Conservation (phyloP, 2,113 vertebrate species). For the Motacilla alba region DNA sequence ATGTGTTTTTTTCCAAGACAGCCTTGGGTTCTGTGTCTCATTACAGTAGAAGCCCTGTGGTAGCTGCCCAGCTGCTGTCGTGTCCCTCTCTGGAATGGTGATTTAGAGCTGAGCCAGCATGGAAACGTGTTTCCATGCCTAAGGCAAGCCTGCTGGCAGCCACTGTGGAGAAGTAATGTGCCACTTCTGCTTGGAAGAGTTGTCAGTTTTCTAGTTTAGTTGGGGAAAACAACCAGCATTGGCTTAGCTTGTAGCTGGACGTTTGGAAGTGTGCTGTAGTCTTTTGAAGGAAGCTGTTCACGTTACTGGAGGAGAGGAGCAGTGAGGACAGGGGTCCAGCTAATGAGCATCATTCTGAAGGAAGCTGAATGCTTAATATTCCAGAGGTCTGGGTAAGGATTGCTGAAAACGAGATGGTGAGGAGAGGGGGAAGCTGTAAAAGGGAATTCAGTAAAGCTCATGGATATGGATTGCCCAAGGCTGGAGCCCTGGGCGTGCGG, state of each 20-base stretch:
- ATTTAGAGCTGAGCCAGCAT: constrained; percentile 15
- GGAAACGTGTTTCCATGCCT: background rate
- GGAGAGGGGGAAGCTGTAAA: background rate
- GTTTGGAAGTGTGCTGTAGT: background rate
- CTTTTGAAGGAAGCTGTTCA: background rate
- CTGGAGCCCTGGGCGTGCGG: background rate
- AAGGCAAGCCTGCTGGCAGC: background rate
- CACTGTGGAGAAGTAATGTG: background rate
- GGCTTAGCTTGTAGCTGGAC: background rate
- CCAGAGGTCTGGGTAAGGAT: background rate
- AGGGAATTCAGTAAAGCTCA: background rate
- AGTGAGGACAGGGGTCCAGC: background rate
- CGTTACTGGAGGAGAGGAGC: background rate
- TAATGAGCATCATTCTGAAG: background rate
- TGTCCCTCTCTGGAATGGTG: background rate
- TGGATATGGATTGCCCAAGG: background rate
- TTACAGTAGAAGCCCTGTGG: background rate
- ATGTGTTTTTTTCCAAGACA: background rate
- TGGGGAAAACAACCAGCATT: background rate
- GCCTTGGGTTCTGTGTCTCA: background rate
- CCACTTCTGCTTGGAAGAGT: background rate
- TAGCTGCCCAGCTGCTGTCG: background rate
- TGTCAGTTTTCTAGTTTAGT: background rate
- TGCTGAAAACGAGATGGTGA: background rate
- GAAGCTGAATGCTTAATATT: background rate